phyloP scores from a whole-genome alignment of 2,888 invertebrate genomes.

The Xestobium rufovillosum region DNA sequence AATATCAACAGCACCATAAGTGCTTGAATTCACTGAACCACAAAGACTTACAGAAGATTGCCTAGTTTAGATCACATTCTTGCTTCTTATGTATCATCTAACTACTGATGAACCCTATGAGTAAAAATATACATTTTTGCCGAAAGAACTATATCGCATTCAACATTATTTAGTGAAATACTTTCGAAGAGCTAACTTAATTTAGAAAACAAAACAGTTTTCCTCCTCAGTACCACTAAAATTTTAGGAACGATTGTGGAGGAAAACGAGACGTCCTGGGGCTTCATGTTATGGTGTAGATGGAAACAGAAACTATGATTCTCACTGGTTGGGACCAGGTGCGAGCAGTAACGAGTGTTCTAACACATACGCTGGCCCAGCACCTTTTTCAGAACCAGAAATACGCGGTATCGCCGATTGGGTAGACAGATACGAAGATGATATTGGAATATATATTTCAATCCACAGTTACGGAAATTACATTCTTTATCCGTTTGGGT shows the following conservation, averaged over 20 bases:
- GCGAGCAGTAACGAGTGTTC: conserved; percentile 38
- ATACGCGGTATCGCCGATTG: conserved; percentile 52
- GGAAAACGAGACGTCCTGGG: conserved; percentile 26
- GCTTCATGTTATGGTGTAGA: conserved; percentile 24
- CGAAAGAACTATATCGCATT: no score
- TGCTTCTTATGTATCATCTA: no score
- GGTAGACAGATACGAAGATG: conserved; percentile 37
- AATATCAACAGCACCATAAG: no score
- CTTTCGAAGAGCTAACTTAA: no score
- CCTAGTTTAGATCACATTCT: no score
- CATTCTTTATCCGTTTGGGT: conserved; percentile 64
- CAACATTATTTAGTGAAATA: no score
- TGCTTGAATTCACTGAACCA: no score
- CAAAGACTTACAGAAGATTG: no score
- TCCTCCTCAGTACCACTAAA: no score
- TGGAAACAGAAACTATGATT: conserved; percentile 54
- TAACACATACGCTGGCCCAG: conserved; percentile 44
- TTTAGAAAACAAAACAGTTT: no score
- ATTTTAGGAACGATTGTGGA: conserved; percentile 29
- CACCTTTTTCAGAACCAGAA: conserved; percentile 49
- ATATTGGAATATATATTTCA: conserved; percentile 58
- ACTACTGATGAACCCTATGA: no score
- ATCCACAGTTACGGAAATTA: conserved; percentile 69
- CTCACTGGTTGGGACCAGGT: conserved; percentile 54
- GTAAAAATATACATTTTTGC: no score